A percentile compares a stretch with the other conserved stretches of the same genome.
phyloP scores from a whole-genome alignment of 2,888 invertebrate species.

The Steinernema carpocapsae region DNA sequence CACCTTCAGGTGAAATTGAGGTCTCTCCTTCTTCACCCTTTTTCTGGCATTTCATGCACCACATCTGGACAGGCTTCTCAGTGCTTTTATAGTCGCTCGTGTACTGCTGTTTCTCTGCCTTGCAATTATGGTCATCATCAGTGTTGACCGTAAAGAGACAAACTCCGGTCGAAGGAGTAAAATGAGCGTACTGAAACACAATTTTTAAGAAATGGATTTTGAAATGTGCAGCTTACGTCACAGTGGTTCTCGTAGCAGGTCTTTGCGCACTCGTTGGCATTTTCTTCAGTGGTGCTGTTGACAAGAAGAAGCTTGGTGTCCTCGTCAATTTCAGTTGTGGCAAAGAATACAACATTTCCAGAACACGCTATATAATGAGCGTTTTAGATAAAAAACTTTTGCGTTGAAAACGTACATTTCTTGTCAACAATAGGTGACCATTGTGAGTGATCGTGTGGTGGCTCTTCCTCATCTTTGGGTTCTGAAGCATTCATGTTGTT shows the following conservation, averaged over 20 bases:
- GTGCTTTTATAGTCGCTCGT: slow-evolving; percentile 39
- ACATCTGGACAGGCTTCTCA: slow-evolving; percentile 33
- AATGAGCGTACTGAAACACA: slow-evolving; percentile 54
- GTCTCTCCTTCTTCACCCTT: not conserved
- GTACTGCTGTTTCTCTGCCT: slow-evolving; percentile 38
- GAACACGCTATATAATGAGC: slow-evolving; percentile 28
- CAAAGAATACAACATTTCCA: slow-evolving; percentile 46
- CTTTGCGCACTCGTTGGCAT: slow-evolving; percentile 53
- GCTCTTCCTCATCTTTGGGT: slow-evolving; percentile 33
- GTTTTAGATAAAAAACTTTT: too few relatives aligned
- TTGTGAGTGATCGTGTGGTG: slow-evolving; percentile 16
- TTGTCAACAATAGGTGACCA: slow-evolving; percentile 34
- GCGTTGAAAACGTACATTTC: not conserved
- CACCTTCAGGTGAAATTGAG: not conserved
- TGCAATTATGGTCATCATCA: slow-evolving; percentile 47
- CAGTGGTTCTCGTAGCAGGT: slow-evolving; percentile 52
- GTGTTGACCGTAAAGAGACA: slow-evolving; percentile 58
- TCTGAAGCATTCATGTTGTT: too few relatives aligned
- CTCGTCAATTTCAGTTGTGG: slow-evolving; percentile 49
- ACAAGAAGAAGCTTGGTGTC: slow-evolving; percentile 56
- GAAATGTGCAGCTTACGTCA: slow-evolving; percentile 46
- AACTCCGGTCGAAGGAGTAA: slow-evolving; percentile 43
- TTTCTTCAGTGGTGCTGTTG: slow-evolving; percentile 48
- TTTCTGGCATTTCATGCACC: slow-evolving; percentile 36
- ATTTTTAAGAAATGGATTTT: not conserved